Base-by-base conservation (phyloP, 1,140 invertebrate species). In the Manduca sexta region DNA sequence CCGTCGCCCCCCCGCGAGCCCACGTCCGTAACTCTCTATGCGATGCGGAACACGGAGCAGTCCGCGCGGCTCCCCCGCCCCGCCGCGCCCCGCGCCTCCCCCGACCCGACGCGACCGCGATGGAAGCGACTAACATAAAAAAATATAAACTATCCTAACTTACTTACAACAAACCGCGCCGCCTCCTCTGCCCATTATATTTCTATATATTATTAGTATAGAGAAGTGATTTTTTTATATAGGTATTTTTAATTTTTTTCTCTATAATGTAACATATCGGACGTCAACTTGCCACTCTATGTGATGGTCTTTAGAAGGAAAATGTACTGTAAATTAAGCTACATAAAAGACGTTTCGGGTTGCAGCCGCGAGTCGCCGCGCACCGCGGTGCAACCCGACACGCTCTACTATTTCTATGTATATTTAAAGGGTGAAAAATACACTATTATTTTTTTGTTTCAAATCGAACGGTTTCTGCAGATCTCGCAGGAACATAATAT, bases 211-310 rank as follows among this genome's bases (percentile, higher is more conserved):
- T 73, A 74, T 70, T 69, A 51, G 58, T 70, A 76, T 69, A 76
- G 67, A 78, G 64, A 70, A 75, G 54, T 77, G 64, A 74, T 74
- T 75, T 75, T 49, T 55, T 64, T 69, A 70, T 69, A 84, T 78
- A 80, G 60, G 62, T 73, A 66, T 75, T 76, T 73, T 65, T n/a
- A 49, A 45, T 45, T 74, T 69, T 70, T 68, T 65, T 70, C 54
- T 66, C 58, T 69, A 78, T 75, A 80, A 75, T 72, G 69, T 78
- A 78, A 70, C 60, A 64, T 60, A 71, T 69, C 74, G 80, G 80
- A 81, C 80, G 77, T 74, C 64, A 79, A 70, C 72, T 72, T 74
- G 49, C 60, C 69, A 67, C 70, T 53, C 70, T 74, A 74, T 76
- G 60, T 52, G 53, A 70, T 61, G 60, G 62, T 66, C 59, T 60